These are phyloP conservation scores for Nysson spinosus DNA, from an alignment of 2,888 invertebrate genomes.

Conservation along the genomic window DNA sequence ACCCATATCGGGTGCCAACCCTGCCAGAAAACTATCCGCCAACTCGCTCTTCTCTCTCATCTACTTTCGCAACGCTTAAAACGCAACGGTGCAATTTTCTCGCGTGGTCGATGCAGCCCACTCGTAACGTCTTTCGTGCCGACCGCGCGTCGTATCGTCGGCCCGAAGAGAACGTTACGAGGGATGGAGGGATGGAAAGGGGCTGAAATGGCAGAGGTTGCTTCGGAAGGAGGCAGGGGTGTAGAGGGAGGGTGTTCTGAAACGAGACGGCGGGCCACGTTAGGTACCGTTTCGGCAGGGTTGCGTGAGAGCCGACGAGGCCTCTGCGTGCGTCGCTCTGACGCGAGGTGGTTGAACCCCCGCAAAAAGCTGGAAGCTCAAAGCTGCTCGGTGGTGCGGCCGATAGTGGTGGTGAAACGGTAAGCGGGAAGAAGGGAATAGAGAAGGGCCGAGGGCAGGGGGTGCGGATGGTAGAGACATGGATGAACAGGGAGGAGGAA, in stretches of 20 bases:
- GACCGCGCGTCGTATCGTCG: constrained; percentile 53
- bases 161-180: constrained; percentile 41
- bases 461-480: constrained; percentile 29
- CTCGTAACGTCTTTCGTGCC: constrained; percentile 60
- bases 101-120: constrained; percentile 59
- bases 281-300: constrained; percentile 65
- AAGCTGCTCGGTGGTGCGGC: constrained; percentile 64
- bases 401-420: constrained; percentile 46
- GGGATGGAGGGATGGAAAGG: constrained; percentile 11
- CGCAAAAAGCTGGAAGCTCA: constrained; percentile 73
- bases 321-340: constrained; percentile 69
- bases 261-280: constrained; percentile 58
- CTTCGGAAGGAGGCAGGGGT: constrained; percentile 32
- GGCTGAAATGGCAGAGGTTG: constrained; percentile 40
- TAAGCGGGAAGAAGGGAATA: constrained; percentile 26
- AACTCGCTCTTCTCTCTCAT: constrained; percentile 28
- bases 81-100: constrained; percentile 59
- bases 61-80: constrained; percentile 49
- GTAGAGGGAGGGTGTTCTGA: constrained; percentile 15
- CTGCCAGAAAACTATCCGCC: constrained; percentile 24
- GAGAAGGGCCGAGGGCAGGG: constrained; percentile 41
- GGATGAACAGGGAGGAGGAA: constrained; percentile 36
- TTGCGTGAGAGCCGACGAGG: constrained; percentile 65
- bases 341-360: constrained; percentile 73
- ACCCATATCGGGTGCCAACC: constrained; percentile 22